Evolutionary conservation across 2,113 vertebrate species (phyloP), one percentile per base, ranked within the genome.

Genomic region (Cephalopterus ornatus): DNA sequence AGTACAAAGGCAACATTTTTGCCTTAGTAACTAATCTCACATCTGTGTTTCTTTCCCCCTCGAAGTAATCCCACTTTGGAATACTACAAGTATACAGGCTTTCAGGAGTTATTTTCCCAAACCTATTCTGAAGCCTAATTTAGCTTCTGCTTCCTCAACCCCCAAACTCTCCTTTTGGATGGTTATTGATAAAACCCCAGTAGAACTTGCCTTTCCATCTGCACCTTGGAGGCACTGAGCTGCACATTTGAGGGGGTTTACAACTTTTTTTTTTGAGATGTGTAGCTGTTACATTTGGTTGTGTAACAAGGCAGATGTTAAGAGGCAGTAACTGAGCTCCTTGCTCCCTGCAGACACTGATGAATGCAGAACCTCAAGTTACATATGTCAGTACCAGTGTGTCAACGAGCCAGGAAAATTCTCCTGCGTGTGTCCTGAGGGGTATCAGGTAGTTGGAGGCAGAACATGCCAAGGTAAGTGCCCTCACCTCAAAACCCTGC

Each of bases 331-430:
- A 70, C 39, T 30, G 1, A 52, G 33, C 19, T 93, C 13, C 96
- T 19, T 88, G 52, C 85, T 88, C 76, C 94, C 92, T 75, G 55
- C 93, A 99, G 99, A 99, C 94, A 98, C 99, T 24, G 99, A 99
- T 67, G 99, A 99, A 97, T 99, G 99, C 97, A 98, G 98, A 97
- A 98, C 98, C 63, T 99, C 99, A 65, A 99, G 97, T 95, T 99
- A 99, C 75, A 85, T 99, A 78, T 99, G 99, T 93, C 99, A 99
- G 74, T 99, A 98, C 92, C 99, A 99, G 61, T 99, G 99, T 96
- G 98, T 99, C 67, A 99, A 99, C 35, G 98, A 97, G 92, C 99
- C 99, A 68, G 99, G 99, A 50, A 98, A 98, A 92, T 99, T 99
- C 96, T 98, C 98, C 2, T 99, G 99, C 11, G 97, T 98, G 92